These are phyloP conservation scores for Kryptolebias marmoratus DNA, from an alignment of 2,113 vertebrate species.

Conservation along the genomic window DNA sequence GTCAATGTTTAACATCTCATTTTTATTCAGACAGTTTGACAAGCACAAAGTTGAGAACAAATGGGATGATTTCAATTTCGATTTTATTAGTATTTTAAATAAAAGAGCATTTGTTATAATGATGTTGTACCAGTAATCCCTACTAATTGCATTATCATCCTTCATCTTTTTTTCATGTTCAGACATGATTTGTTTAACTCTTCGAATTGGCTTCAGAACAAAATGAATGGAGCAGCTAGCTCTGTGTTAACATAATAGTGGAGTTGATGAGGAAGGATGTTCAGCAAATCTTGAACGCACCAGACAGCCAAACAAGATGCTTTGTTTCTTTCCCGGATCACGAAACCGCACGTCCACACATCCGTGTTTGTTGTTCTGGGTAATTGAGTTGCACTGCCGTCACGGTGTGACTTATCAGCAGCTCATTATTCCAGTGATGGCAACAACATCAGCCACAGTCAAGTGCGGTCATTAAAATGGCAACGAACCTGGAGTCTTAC, in stretches of 20 bases:
- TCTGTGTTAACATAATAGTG: not conserved
- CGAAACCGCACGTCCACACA: constrained; percentile 36
- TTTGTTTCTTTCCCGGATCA: constrained; percentile 46
- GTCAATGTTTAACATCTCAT: not conserved
- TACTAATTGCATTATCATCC: not conserved
- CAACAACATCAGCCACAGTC: constrained; percentile 20
- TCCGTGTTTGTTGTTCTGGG: constrained; percentile 50
- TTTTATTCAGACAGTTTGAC: not conserved
- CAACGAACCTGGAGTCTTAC: constrained; percentile 17
- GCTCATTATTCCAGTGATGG: constrained; percentile 61
- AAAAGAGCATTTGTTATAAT: not conserved
- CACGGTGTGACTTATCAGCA: constrained; percentile 57
- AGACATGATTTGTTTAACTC: constrained; percentile 32
- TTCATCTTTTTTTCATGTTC: constrained; percentile 1
- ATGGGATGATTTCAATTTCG: not conserved
- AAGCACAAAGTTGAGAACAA: not conserved
- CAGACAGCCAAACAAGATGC: constrained; percentile 19
- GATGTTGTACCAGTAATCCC: not conserved
- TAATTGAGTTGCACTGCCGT: constrained; percentile 69
- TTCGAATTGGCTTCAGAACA: constrained; percentile 32
- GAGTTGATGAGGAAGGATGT: constrained; percentile 42
- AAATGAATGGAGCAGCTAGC: constrained; percentile 14
- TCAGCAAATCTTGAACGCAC: constrained; percentile 21
- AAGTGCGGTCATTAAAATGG: constrained; percentile 55
- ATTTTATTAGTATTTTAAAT: not conserved